These are phyloP conservation scores for Micrastur ruficollis DNA, from an alignment of 2,797 vertebrate genomes.

Conservation along the genomic window DNA sequence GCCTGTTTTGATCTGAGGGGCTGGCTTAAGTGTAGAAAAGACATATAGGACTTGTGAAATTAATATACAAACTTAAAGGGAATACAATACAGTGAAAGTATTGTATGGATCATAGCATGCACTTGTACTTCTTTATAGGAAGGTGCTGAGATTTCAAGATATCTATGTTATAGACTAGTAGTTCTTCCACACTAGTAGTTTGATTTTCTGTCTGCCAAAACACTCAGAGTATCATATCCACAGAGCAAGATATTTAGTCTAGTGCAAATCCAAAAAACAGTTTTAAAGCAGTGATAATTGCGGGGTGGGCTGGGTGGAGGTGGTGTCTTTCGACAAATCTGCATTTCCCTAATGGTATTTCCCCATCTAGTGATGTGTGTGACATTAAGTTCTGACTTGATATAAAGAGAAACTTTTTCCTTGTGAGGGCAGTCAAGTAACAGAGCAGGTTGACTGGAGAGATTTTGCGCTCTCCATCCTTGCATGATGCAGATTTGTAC, in stretches of 20 bases:
- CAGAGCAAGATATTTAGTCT: background rate
- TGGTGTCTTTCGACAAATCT: background rate
- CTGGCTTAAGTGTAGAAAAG: background rate
- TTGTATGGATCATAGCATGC: background rate
- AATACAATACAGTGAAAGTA: background rate
- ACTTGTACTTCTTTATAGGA: background rate
- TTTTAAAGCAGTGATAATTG: background rate
- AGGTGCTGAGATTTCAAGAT: background rate
- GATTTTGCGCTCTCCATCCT: background rate
- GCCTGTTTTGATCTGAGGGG: background rate
- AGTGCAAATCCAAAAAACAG: background rate
- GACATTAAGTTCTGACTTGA: background rate
- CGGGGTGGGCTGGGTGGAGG: accelerated
- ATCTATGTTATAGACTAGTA: background rate
- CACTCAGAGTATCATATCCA: background rate
- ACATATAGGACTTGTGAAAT: background rate
- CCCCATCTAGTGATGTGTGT: background rate
- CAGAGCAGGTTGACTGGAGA: background rate
- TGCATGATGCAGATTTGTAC: background rate
- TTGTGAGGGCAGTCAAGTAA: background rate
- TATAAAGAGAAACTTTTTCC: background rate
- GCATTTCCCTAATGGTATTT: background rate
- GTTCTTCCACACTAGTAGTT: background rate
- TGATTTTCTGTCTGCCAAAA: background rate
- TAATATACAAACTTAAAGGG: background rate